Percentiles rank a stretch among this genome's conserved stretches.
These are phyloP conservation scores for Oxyscelio sp. DNA, from an alignment of 2,888 invertebrate species.

Conservation along the genomic window DNA sequence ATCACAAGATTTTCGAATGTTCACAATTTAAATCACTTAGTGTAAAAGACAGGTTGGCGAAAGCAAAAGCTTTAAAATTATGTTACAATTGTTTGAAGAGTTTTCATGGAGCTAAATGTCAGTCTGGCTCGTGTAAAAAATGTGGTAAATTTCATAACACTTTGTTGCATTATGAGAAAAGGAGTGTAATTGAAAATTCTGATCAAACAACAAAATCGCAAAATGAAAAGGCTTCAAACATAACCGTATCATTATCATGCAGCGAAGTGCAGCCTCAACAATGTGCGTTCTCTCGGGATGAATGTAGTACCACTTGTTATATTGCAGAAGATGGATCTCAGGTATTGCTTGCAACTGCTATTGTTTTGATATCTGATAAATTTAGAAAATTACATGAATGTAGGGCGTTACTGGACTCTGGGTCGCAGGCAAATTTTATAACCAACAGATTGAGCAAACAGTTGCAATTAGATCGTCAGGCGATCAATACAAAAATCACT, in stretches of 20 bases:
- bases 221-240: neutral
- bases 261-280: neutral
- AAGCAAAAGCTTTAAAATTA: neutral
- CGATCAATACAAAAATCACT: neutral
- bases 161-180: neutral
- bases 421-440: slow-evolving; percentile 67
- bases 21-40: neutral
- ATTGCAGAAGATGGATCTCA: neutral
- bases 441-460: slow-evolving; percentile 14
- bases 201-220: neutral
- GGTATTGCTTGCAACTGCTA: slow-evolving; percentile 62
- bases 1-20: slow-evolving; percentile 29
- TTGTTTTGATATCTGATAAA: slow-evolving; percentile 39
- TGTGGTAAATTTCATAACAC: slow-evolving; percentile 17
- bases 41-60: neutral
- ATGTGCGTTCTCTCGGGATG: neutral
- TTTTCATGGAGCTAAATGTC: slow-evolving; percentile 28
- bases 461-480: neutral
- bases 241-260: neutral
- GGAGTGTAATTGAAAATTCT: too few relatives aligned
- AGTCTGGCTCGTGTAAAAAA: slow-evolving; percentile 15
- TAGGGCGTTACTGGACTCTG: slow-evolving; percentile 67
- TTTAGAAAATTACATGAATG: slow-evolving; percentile 30
- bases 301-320: neutral
- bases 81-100: slow-evolving; percentile 16